phyloP scores from a whole-genome alignment of 2,113 vertebrate species.

The Lophura nycthemera region DNA sequence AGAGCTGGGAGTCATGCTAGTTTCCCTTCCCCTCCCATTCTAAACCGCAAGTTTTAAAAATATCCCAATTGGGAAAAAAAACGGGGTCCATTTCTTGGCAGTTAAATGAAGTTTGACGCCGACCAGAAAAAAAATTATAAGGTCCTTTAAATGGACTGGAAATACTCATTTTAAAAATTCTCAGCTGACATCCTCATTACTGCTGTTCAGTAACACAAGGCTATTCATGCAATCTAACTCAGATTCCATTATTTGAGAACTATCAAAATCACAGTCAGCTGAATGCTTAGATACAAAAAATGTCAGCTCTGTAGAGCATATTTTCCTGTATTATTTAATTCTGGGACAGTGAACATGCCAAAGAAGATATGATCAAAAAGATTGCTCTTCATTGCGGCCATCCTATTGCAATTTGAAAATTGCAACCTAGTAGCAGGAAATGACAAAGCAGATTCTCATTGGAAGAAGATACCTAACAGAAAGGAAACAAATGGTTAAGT shows the following conservation, averaged over 20 bases:
- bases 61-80: too few relatives aligned
- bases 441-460: background rate
- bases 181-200: slow-evolving; percentile 48
- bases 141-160: slow-evolving; percentile 59
- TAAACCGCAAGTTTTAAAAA: too few relatives aligned
- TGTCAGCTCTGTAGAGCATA: slow-evolving; percentile 6
- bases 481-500: background rate
- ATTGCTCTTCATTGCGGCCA: background rate
- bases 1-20: background rate
- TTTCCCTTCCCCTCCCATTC: background rate
- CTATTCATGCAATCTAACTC: slow-evolving; percentile 48
- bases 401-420: background rate
- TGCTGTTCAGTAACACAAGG: background rate
- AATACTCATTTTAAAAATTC: slow-evolving; percentile 56
- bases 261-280: slow-evolving; percentile 40
- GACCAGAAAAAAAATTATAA: background rate
- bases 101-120: background rate
- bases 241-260: slow-evolving; percentile 29
- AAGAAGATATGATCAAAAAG: background rate
- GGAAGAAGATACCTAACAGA: background rate
- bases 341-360: background rate
- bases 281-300: background rate
- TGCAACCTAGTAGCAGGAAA: background rate
- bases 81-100: too few relatives aligned
- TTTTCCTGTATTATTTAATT: slow-evolving; percentile 39